A percentile compares a stretch with the other conserved stretches of the same genome.
Evolutionary conservation across 2,888 invertebrate species (phyloP).

Genomic region (Pristionchus japonicus): DNA sequence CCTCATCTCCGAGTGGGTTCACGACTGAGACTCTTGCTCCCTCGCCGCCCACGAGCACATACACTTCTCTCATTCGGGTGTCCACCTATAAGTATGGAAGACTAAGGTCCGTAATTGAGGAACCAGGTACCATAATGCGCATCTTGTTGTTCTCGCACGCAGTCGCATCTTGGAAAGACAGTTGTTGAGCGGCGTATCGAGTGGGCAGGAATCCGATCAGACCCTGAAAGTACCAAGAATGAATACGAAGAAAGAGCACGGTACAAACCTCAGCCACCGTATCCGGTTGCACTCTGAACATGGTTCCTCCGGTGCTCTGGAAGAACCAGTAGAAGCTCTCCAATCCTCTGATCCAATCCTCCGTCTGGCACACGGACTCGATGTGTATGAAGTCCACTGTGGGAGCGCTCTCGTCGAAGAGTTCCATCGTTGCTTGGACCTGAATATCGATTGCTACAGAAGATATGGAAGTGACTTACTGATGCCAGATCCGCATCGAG

Average conservation of each 20-base stretch:
- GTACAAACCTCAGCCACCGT: background rate
- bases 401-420: constrained; percentile 5
- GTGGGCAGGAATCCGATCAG: background rate
- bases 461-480: background rate
- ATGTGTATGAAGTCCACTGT: constrained; percentile 37
- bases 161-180: background rate
- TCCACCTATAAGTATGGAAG: background rate
- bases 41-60: background rate
- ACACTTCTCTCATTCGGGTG: background rate
- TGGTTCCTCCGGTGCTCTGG: background rate
- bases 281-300: background rate
- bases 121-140: background rate
- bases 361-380: background rate
- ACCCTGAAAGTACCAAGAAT: background rate
- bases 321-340: background rate
- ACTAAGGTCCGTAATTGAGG: background rate
- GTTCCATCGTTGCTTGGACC: background rate
- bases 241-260: background rate
- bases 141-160: background rate
- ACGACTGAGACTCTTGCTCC: background rate
- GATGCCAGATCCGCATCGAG: background rate
- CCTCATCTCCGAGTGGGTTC: background rate
- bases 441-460: too few relatives aligned
- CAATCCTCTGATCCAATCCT: background rate
- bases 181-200: background rate